Evolutionary conservation across 1,140 invertebrate species (phyloP), one percentile per base, ranked within the genome.

Genomic region (Copidosoma floridanum): DNA sequence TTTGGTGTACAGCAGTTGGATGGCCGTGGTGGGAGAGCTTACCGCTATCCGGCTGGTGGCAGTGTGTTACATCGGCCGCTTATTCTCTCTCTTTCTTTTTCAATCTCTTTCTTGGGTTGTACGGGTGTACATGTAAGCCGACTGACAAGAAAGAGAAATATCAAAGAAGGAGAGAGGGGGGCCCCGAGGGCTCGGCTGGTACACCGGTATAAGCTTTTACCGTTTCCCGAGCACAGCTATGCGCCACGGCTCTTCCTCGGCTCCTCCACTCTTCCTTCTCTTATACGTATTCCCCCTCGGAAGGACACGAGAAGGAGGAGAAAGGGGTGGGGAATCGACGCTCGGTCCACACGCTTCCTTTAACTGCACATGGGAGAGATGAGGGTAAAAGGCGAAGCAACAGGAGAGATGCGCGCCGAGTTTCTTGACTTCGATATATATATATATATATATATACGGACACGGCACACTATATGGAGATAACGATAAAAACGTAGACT

Each of bases 191-290:
- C 29, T 63, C 67, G 68, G 70, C 63, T 68, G 66, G n/a, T 62
- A 71, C 70, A 72, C 71, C 71, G 71, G 71, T 72, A 60, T 61
- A 71, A 70, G 68, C 61, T 71, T 74, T 74, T 74, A 74, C 72
- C 72, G 72, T 74, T 74, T 24, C 32, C 51, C 57, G 68, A 29
- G 67, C 63, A 53, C 48, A 52, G 55, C 48, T 48, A 63, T 65
- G 65, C 51, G 47, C 60, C 43, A n/a, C 32, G 46, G 7, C 51
- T 46, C 40, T 46, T 52, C n/a, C 65, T 68, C 66, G 67, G 66
- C 63, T 37, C n/a, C 50, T 47, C 26, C 32, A 20, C 37, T 43
- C 44, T 44, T 14, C n/a, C n/a, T n/a, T n/a, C n/a, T n/a, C n/a
- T n/a, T n/a, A n/a, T n/a, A n/a, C n/a, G n/a, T n/a, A n/a, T n/a